phyloP scores from a whole-genome alignment of 2,797 vertebrate genomes.

The Bucorvus abyssinicus region DNA sequence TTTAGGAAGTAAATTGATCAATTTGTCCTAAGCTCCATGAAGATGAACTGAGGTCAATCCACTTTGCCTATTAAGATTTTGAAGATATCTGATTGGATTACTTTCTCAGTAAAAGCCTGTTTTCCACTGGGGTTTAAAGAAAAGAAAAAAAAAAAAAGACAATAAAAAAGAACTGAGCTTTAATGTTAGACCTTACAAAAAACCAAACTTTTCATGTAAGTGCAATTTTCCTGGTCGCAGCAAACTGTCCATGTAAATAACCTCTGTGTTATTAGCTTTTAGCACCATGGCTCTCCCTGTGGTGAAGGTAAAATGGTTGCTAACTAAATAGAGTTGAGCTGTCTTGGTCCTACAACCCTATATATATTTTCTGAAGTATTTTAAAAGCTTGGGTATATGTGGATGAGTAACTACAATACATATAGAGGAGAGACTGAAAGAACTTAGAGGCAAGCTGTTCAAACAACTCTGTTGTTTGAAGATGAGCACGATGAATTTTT shows the following conservation, averaged over 20 bases:
- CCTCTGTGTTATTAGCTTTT: background rate
- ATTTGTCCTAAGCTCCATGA: slow-evolving; percentile 60
- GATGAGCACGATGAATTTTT: background rate
- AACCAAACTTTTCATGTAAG: slow-evolving; percentile 27
- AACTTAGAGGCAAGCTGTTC: background rate
- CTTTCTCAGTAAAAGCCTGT: slow-evolving; percentile 35
- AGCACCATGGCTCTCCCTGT: background rate
- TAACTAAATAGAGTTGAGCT: background rate
- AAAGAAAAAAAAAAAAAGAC: background rate
- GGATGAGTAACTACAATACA: background rate
- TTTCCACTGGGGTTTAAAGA: slow-evolving; percentile 6
- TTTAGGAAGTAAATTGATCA: slow-evolving; percentile 70
- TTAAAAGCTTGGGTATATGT: background rate
- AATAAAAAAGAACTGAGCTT: background rate
- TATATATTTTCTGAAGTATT: background rate
- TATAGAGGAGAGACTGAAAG: background rate
- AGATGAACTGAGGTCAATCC: slow-evolving; percentile 67
- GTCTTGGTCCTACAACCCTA: background rate
- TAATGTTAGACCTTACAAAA: slow-evolving; percentile 4
- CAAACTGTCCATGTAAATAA: slow-evolving; percentile 33
- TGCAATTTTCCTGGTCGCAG: background rate
- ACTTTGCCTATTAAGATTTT: slow-evolving; percentile 67
- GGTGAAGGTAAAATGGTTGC: background rate
- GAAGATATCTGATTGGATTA: slow-evolving; percentile 63
- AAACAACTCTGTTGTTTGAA: background rate